Evolutionary conservation across 2,888 invertebrate genomes (phyloP).

Genomic region (Callimorpha dominula): DNA sequence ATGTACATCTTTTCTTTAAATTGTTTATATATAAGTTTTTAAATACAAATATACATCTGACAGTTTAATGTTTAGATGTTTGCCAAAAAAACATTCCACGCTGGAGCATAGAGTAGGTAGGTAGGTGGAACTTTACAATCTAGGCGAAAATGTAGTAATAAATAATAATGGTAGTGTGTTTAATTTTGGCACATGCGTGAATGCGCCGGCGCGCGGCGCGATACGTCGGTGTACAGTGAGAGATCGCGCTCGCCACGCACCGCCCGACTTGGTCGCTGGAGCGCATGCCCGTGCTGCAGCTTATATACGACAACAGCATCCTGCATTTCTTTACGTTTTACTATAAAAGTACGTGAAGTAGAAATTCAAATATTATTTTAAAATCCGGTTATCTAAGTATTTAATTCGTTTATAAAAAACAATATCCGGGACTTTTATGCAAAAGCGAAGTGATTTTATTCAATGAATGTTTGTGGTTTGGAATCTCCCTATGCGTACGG

Average conservation of each 20-base stretch:
- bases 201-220: slow-evolving; percentile 46
- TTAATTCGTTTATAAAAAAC: slow-evolving; percentile 7
- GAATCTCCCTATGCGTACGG: background rate
- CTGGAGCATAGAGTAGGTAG: slow-evolving; percentile 57
- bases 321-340: slow-evolving; percentile 23
- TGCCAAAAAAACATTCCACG: slow-evolving; percentile 70
- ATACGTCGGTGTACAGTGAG: slow-evolving; percentile 59
- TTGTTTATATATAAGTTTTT: slow-evolving; percentile 27
- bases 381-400: slow-evolving; percentile 9
- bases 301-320: slow-evolving; percentile 22
- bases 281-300: slow-evolving; percentile 39
- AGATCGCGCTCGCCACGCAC: slow-evolving; percentile 49
- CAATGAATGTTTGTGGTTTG: background rate
- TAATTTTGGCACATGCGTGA: slow-evolving; percentile 62
- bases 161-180: slow-evolving; percentile 76
- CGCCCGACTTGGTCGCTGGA: slow-evolving; percentile 44
- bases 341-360: slow-evolving; percentile 43
- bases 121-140: slow-evolving; percentile 66
- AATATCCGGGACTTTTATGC: background rate
- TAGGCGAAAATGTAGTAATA: slow-evolving; percentile 75
- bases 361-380: slow-evolving; percentile 14
- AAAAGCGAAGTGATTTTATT: background rate
- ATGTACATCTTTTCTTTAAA: slow-evolving; percentile 20
- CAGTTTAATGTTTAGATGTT: slow-evolving; percentile 58
- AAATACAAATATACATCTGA: slow-evolving; percentile 46